These are phyloP conservation scores for Boulengeromyrus knoepffleri DNA, from an alignment of 2,113 vertebrate genomes.

Conservation along the genomic window DNA sequence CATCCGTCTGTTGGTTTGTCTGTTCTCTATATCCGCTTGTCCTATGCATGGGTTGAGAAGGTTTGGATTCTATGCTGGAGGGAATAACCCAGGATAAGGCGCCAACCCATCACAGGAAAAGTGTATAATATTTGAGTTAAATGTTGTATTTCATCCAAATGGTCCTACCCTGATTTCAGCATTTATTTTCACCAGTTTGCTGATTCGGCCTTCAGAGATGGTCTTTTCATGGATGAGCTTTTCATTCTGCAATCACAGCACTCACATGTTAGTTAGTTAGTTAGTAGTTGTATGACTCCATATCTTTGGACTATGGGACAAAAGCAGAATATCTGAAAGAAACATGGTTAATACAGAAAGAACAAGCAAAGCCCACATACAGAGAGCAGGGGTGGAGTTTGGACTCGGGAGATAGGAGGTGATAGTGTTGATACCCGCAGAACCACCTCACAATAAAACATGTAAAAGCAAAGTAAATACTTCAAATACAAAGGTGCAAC, in stretches of 20 bases:
- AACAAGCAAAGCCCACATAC: neutral
- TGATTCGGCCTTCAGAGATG: constrained; percentile 47
- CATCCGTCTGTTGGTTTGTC: neutral
- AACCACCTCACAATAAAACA: neutral
- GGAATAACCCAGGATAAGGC: neutral
- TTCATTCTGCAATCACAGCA: constrained; percentile 50
- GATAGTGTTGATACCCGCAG: neutral
- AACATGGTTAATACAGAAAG: neutral
- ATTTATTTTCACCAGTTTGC: constrained; percentile 51
- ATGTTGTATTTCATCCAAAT: neutral
- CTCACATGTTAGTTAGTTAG: neutral
- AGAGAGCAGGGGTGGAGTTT: neutral
- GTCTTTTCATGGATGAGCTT: constrained; percentile 52
- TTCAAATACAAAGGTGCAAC: neutral
- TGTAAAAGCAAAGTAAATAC: neutral
- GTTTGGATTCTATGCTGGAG: neutral
- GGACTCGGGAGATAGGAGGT: neutral
- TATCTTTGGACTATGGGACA: neutral
- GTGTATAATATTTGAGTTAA: neutral
- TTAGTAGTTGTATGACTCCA: neutral
- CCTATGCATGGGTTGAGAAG: neutral
- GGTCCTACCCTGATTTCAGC: constrained; percentile 49
- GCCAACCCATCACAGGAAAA: neutral
- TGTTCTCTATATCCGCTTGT: neutral
- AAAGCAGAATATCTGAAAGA: neutral